phyloP scores from a whole-genome alignment of 2,797 vertebrate genomes.

The Xerus rutilus region DNA sequence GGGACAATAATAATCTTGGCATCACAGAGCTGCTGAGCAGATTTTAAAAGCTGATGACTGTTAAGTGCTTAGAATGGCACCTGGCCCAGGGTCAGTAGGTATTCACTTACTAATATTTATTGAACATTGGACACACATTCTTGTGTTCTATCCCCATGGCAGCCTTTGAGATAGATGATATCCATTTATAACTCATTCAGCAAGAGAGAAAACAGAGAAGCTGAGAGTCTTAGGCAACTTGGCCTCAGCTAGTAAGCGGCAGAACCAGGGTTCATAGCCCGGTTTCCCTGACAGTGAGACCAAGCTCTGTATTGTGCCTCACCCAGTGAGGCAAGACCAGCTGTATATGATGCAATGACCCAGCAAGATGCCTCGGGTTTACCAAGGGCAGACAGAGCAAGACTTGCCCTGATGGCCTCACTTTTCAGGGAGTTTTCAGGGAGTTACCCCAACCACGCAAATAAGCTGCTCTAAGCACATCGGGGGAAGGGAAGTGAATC shows the following conservation, averaged over 20 bases:
- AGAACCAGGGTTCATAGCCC: accelerated
- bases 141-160: accelerated
- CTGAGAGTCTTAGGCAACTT: background rate
- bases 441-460: background rate
- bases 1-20: background rate
- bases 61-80: background rate
- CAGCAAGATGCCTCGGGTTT: background rate
- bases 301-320: background rate
- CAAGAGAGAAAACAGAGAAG: background rate
- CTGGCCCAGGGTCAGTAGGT: accelerated
- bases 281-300: background rate
- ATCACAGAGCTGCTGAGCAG: background rate
- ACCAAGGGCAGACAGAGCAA: background rate
- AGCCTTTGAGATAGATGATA: background rate
- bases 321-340: background rate
- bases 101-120: background rate
- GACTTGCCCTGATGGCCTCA: background rate
- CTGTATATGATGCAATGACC: accelerated
- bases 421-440: background rate
- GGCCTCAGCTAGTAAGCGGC: background rate
- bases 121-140: accelerated
- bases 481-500: background rate
- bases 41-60: background rate
- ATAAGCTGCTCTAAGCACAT: background rate
- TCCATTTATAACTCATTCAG: background rate